Evolutionary conservation across 2,888 invertebrate genomes (phyloP), one percentile per base, ranked within the genome.

Genomic region (Unio delphinus): DNA sequence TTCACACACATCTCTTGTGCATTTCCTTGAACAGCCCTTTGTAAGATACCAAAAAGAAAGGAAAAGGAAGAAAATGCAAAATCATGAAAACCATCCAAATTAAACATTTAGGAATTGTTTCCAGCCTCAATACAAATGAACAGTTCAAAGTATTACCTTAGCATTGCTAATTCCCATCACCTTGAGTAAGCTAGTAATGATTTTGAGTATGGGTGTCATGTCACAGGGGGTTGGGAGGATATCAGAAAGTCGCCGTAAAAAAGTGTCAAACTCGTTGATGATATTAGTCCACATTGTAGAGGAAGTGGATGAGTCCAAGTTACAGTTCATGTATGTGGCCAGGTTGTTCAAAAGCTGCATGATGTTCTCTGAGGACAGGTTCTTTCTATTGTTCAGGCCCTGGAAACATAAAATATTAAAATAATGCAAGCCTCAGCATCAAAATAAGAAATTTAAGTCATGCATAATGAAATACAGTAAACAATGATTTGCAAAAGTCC

Each of bases 271-370:
- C 87, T 95, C 95, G 73, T 94, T 92, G 79, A 98, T 92, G 7
- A 98, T 93, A 58, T 94, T 93, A 59, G 93, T 93, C 95, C 96
- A 96, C 61, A 94, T 92, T 1, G 93, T 92, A 69, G 95, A 91
- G 34, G 93, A 93, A 85, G 96, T 95, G 78, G 96, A 93, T 67
- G 90, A 82, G 15, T 97, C 95, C 68, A 98, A 92, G 28, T 65
- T 73, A 90, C 95, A 96, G 86, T 97, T 96, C 86, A 99, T 92
- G 91, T 99, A 99, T 88, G 94, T 95, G 3, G 97, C 95, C 87
- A 99, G 94, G 91, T 99, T 99, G 88, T 94, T 94, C 69, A 97
- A 92, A 79, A 97, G 94, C 56, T 94, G 93, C 11, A 94, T 93
- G 73, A 98, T 91, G 64, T 92, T 92, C 75, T 86, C 85, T 74